These are phyloP conservation scores for Epizoanthus illoricatus DNA, from an alignment of 92 coral and sea anemone genomes.

Conservation along the genomic window DNA sequence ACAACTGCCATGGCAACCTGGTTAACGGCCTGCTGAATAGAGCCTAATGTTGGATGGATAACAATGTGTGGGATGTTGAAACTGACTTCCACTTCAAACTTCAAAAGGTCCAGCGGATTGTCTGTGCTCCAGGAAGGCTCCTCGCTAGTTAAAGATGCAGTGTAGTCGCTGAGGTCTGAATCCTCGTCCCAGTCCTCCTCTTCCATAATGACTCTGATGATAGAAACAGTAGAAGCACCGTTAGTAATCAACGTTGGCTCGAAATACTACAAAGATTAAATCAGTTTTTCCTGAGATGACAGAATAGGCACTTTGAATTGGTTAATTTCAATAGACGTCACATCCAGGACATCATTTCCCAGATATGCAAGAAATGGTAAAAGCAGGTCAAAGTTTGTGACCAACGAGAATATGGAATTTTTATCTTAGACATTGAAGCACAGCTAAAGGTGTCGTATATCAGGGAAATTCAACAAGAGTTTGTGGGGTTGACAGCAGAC, in stretches of 20 bases:
- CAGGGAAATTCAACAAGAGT: too few species aligned
- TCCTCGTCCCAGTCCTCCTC: constrained; percentile 29
- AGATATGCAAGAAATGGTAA: too few species aligned
- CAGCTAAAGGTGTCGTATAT: too few species aligned
- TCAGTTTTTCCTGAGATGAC: too few species aligned
- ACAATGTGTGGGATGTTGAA: constrained; percentile 95
- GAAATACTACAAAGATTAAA: too few species aligned
- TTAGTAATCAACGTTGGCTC: neutral
- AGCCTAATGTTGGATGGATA: constrained; percentile 74
- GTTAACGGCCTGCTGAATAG: constrained; percentile 80
- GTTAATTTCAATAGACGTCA: too few species aligned
- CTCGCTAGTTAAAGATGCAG: constrained; percentile 1
- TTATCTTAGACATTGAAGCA: too few species aligned
- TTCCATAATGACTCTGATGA: constrained; percentile 9
- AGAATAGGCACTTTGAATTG: too few species aligned
- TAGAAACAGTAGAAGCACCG: neutral
- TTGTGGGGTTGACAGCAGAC: too few species aligned
- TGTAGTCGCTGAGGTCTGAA: constrained; percentile 24
- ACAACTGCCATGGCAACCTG: constrained; percentile 74
- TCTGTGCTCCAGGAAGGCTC: constrained; percentile 34
- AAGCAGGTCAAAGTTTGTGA: too few species aligned
- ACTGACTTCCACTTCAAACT: constrained; percentile 79
- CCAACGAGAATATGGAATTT: too few species aligned
- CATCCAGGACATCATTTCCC: too few species aligned
- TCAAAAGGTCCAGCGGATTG: constrained; percentile 58